Evolutionary conservation across 2,888 invertebrate genomes (phyloP).

Genomic region (Diaperis boleti): DNA sequence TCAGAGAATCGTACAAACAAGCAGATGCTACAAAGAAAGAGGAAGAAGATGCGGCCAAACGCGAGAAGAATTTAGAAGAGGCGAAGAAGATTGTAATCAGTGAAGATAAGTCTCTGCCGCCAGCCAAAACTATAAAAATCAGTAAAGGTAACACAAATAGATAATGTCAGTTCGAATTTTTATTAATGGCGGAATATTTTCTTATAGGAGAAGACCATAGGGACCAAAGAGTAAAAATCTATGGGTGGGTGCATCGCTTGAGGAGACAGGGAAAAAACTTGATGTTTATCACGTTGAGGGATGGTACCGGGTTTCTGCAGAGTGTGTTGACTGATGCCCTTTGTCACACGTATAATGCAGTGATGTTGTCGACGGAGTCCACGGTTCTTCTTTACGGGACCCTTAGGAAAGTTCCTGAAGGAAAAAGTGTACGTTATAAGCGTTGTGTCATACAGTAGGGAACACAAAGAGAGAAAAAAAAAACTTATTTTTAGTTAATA

Average conservation of each 20-base stretch:
- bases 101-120: constrained; percentile 82
- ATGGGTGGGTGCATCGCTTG: constrained; percentile 97
- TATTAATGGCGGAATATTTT: no score
- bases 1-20: constrained; percentile 82
- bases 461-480: no score
- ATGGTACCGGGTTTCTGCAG: constrained; percentile 96
- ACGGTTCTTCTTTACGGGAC: constrained; percentile 86
- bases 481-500: no score
- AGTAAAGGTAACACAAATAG: constrained; percentile 71
- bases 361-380: constrained; percentile 91
- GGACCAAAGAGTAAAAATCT: constrained; percentile 82
- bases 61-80: constrained; percentile 90
- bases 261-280: constrained; percentile 93
- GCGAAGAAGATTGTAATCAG: constrained; percentile 86
- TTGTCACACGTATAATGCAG: constrained; percentile 92
- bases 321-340: constrained; percentile 87
- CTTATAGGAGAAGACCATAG: constrained; percentile 65
- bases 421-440: no score
- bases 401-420: constrained; percentile 87
- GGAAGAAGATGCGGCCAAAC: constrained; percentile 83
- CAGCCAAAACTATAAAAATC: constrained; percentile 84
- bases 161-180: no score
- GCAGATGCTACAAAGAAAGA: constrained; percentile 83
- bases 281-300: constrained; percentile 94
- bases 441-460: no score